Percentiles rank a stretch among this genome's conserved stretches.
These are phyloP conservation scores for Montifringilla adamsi DNA, from an alignment of 2,113 vertebrate genomes.

Conservation along the genomic window DNA sequence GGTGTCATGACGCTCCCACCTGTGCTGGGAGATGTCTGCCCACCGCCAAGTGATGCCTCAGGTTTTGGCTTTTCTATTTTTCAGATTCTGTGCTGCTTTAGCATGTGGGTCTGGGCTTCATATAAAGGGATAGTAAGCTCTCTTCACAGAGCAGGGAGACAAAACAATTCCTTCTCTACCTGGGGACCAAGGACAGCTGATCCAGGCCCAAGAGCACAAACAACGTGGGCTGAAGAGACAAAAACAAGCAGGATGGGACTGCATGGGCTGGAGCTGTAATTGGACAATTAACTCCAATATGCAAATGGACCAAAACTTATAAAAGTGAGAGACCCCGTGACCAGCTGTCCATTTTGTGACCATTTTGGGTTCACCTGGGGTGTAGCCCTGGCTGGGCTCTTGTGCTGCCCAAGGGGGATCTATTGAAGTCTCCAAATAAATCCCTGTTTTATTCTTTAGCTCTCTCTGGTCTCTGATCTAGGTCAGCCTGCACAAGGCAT, in stretches of 20 bases:
- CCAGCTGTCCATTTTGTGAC: background rate
- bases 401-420: background rate
- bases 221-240: background rate
- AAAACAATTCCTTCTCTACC: background rate
- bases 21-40: background rate
- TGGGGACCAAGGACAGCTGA: background rate
- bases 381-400: background rate
- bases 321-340: background rate
- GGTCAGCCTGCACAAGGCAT: background rate
- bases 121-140: background rate
- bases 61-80: background rate
- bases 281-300: background rate
- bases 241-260: background rate
- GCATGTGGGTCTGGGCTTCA: background rate
- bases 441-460: background rate
- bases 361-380: background rate
- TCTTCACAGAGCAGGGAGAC: background rate
- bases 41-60: fast-evolving
- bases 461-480: background rate
- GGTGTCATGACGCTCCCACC: background rate
- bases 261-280: background rate
- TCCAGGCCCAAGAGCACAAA: background rate
- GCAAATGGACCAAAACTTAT: background rate
- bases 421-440: too few relatives aligned
- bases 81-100: background rate